Base-by-base conservation (phyloP, 2,797 vertebrate species). In the Novumbra hubbsi region DNA sequence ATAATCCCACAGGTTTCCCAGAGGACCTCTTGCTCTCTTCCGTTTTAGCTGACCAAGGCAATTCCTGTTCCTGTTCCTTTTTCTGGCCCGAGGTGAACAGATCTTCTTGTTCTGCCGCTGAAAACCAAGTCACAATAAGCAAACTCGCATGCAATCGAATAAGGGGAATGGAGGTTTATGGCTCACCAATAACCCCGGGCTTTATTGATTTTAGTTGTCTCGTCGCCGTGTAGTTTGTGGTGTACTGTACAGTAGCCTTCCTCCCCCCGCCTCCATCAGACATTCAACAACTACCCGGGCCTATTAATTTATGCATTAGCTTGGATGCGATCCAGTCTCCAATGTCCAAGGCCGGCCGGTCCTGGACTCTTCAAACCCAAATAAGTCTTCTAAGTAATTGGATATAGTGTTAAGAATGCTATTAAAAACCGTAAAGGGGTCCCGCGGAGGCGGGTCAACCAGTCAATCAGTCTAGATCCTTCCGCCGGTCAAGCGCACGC, bases 221-320 rank as follows among this genome's bases (percentile, higher is more conserved):
- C 41, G 68, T 69, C 55, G 12, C 21, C 17, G 55, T 19, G 64
- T 71, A 64, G 74, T 66, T n/a, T 48, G 21, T 14, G 63, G 71
- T 72, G 28, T 63, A 73, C 76, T 72, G 38, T 63, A 73, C 76
- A 71, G 73, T 76, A 78, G 50, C 16, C 15, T 52, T 62, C 73
- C 72, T n/a, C 38, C 3, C 19, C 60, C 34, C 34, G 8, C 62
- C 64, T 38, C 65, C 75, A 55, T 12, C 17, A 64, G 65, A 72
- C 72, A 78, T 74, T 73, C 68, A 75, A 80, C 80, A 32, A 67
- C 70, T 70, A 73, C 66, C 24, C 76, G 64, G 55, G 17, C 74
- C 57, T 84, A 86, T 87, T 92, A 87, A 93, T 92, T 90, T 90
- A 92, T 92, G 86, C 88, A 92, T 92, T 90, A 87, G 87, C 73